These are phyloP conservation scores for Lepus oiostolus DNA, from an alignment of 2,797 vertebrate genomes.

Conservation along the genomic window DNA sequence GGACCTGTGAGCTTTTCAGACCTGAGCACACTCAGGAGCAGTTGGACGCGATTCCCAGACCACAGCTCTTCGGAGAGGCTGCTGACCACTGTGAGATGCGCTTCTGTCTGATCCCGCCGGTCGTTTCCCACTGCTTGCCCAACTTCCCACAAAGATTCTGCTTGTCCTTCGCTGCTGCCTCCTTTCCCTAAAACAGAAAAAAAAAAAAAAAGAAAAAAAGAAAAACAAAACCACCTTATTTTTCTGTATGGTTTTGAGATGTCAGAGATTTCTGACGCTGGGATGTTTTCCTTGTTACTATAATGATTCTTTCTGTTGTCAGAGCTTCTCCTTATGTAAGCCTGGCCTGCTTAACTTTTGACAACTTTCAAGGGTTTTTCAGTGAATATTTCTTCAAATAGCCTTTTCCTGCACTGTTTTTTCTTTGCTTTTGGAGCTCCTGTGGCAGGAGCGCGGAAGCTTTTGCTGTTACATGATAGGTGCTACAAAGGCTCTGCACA, in stretches of 20 bases:
- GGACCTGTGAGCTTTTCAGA: too few relatives aligned
- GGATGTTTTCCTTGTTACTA: not conserved
- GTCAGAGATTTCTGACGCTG: not conserved
- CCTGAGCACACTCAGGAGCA: not conserved
- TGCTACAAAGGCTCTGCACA: not conserved
- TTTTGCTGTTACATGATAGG: not conserved
- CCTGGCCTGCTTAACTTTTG: not conserved
- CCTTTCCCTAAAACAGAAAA: not conserved
- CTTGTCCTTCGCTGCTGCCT: not conserved
- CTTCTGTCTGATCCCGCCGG: not conserved
- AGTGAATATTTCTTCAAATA: not conserved
- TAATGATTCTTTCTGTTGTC: not conserved
- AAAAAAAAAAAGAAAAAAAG: too few relatives aligned
- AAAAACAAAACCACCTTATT: too few relatives aligned
- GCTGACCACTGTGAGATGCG: not conserved
- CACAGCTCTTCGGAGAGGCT: not conserved
- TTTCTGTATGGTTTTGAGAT: not conserved
- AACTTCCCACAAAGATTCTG: not conserved
- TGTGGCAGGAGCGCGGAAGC: rapidly evolving
- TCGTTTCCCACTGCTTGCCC: not conserved
- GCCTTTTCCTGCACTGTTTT: not conserved
- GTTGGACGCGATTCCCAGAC: rapidly evolving
- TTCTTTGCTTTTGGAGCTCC: not conserved
- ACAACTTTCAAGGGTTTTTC: not conserved
- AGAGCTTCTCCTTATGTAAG: not conserved